Base-by-base conservation (phyloP, 2,797 vertebrate genomes). In the Chelon auratus region DNA sequence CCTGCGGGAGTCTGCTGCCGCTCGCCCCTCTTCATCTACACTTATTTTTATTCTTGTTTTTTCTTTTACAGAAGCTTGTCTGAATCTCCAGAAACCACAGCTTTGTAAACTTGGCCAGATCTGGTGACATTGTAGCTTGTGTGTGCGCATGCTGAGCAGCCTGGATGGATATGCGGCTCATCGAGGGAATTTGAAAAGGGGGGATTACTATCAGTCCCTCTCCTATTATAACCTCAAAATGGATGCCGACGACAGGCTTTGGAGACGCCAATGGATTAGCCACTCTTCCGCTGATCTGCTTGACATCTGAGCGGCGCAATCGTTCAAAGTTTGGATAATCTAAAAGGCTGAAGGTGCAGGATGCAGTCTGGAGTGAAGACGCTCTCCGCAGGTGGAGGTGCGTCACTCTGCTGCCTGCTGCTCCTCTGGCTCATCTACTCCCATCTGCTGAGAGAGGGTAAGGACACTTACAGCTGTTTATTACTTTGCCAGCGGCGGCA, bases 401-500 rank as follows among this genome's bases (percentile, higher is more conserved):
- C 95, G 89, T 93, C 94, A 80, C 94, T 96, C 82, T 95, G 95
- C 90, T 96, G 94, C 89, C 93, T 96, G 69, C 92, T 95, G 77
- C 93, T 95, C 80, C 93, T 96, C 83, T 95, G 95, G 94, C 91
- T 96, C 82, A 93, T 96, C 85, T 95, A 95, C 89, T 94, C 94
- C 70, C 95, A 96, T 82, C 93, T 95, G 80, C 90, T 95, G 40
- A 92, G 93, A 94, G 95, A 96, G 92, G 95, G 95, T 95, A 92
- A 94, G 94, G 79, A 70, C 77, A 75, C 69, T 75, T 68, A 6
- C 33, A 60, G 61, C 72, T 83, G 24, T 78, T 65, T 78, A 50
- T 78, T 55, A 80, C 66, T 85, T 83, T 84, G 53, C 69, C 78
- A 77, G 72, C 61, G 73, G 75, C 61, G 54, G 17, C 60, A 20